These are phyloP conservation scores for Drosophila eohydei DNA, from an alignment of 2,888 invertebrate species.

Conservation along the genomic window DNA sequence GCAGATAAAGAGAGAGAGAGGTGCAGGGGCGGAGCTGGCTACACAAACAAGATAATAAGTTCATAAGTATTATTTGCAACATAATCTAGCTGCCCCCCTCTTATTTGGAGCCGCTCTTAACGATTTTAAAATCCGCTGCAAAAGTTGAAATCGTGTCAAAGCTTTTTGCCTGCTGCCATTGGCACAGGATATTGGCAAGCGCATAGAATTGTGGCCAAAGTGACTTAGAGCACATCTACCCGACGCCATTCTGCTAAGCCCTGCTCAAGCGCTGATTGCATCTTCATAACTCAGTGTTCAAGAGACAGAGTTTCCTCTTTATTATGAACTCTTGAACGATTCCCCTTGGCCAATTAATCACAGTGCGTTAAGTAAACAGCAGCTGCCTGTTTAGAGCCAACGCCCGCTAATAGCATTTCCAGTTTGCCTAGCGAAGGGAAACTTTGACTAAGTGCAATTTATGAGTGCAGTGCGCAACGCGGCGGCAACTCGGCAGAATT, in stretches of 20 bases:
- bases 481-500: conserved; percentile 69
- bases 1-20: background rate
- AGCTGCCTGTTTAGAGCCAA: conserved; percentile 64
- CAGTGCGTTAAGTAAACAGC: conserved; percentile 59
- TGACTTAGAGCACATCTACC: conserved; percentile 19
- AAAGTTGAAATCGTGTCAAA: conserved; percentile 67
- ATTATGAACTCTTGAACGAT: conserved; percentile 40
- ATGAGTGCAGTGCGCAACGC: conserved; percentile 70
- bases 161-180: conserved; percentile 30
- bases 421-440: conserved; percentile 45
- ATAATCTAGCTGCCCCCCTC: conserved; percentile 55
- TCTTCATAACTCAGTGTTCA: conserved; percentile 39
- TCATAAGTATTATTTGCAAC: conserved; percentile 77
- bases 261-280: conserved; percentile 29
- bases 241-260: background rate
- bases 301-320: conserved; percentile 11
- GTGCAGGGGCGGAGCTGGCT: conserved; percentile 26
- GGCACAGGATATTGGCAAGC: conserved; percentile 45
- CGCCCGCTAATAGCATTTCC: conserved; percentile 69
- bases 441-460: conserved; percentile 78
- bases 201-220: conserved; percentile 44
- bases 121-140: conserved; percentile 60
- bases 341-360: conserved; percentile 69
- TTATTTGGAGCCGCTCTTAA: conserved; percentile 32
- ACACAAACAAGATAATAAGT: conserved; percentile 80